Evolutionary conservation across 2,888 invertebrate species (phyloP).

Genomic region (Drosophila barbarae): DNA sequence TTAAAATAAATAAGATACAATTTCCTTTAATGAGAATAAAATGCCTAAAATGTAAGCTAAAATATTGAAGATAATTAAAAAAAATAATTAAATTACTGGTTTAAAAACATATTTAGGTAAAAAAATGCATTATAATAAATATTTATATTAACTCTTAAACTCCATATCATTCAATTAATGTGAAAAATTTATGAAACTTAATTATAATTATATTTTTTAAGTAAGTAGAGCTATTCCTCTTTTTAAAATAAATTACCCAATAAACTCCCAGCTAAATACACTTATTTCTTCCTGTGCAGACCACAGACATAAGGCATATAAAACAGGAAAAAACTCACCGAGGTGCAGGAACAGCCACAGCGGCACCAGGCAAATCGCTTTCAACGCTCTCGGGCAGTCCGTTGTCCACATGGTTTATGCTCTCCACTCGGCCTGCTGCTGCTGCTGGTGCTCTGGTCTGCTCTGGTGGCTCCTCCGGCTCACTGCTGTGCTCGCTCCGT

Average conservation of each 20-base stretch:
- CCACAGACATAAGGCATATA: neutral
- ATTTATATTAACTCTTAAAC: too few species aligned
- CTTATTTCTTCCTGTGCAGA: neutral
- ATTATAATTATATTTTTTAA: too few species aligned
- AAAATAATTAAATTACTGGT: too few species aligned
- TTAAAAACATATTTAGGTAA: too few species aligned
- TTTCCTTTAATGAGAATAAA: neutral
- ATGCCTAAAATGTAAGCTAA: too few species aligned
- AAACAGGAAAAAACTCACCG: conserved; percentile 63
- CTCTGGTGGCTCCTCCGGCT: conserved; percentile 10
- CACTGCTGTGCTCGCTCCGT: conserved; percentile 28
- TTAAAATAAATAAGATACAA: neutral
- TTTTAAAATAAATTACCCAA: neutral
- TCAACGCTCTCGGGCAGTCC: conserved; percentile 69
- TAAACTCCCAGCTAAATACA: neutral
- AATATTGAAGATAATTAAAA: too few species aligned
- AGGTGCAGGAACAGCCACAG: conserved; percentile 75
- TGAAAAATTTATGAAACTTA: too few species aligned
- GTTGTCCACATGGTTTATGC: conserved; percentile 72
- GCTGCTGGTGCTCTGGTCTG: conserved; percentile 5
- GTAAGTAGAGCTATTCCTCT: too few species aligned
- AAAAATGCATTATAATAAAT: too few species aligned
- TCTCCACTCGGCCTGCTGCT: conserved; percentile 24
- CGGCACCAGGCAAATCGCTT: conserved; percentile 69
- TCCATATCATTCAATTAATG: too few species aligned